phyloP scores from a whole-genome alignment of 2,888 invertebrate species.

The Meiosimyza decipiens region DNA sequence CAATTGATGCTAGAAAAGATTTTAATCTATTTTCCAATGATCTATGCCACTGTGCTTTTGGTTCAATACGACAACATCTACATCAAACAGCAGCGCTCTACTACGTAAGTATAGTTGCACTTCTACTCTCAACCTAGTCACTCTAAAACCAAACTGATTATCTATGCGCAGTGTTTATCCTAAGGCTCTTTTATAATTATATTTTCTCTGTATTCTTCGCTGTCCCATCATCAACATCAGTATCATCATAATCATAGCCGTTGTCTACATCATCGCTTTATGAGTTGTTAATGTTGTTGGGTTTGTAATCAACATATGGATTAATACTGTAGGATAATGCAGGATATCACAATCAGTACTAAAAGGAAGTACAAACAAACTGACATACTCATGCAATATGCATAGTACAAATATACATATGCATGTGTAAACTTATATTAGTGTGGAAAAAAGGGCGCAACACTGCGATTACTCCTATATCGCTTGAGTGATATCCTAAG shows the following conservation, averaged over 20 bases:
- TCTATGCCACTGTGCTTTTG: too few species aligned
- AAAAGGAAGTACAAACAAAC: too few species aligned
- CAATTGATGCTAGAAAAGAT: too few species aligned
- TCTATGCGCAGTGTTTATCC: neutral
- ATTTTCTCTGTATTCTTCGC: neutral
- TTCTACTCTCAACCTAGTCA: neutral
- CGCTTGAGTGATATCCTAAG: too few species aligned
- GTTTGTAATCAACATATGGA: constrained; percentile 32
- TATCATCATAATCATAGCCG: neutral
- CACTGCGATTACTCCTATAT: too few species aligned
- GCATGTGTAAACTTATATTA: too few species aligned
- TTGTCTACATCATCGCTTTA: neutral
- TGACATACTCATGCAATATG: too few species aligned
- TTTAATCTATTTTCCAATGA: too few species aligned
- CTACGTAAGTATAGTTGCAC: neutral
- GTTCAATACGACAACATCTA: too few species aligned
- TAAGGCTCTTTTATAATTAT: constrained; percentile 13
- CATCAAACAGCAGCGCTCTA: neutral
- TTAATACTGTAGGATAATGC: constrained; percentile 12
- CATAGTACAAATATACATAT: too few species aligned
- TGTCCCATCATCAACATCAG: neutral
- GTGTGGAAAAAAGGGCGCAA: too few species aligned
- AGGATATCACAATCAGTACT: too few species aligned
- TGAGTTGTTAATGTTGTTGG: constrained; percentile 17
- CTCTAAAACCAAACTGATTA: neutral